Conservation (phyloP, 1,140 invertebrate genomes). For the Brachionus rubens region DNA sequence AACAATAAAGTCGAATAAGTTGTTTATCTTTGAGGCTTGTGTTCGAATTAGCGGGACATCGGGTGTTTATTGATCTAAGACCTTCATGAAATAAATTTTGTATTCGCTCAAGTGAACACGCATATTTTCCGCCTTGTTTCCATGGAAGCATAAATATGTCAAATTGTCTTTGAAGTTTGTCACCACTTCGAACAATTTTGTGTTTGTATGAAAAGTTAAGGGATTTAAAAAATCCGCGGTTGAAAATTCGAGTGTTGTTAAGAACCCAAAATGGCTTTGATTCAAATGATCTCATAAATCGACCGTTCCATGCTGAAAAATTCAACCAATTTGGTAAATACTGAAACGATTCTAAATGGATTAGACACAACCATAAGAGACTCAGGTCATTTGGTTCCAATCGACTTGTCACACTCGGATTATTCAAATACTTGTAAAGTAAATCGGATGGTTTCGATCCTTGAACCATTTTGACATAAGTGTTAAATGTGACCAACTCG, state of each 20-base stretch:
- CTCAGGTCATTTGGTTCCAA: conserved; percentile 29
- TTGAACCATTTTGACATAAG: background rate
- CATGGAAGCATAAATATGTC: conserved; percentile 32
- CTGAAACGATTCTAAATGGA: conserved; percentile 22
- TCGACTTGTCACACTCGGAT: background rate
- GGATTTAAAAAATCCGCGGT: background rate
- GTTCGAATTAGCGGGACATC: conserved; percentile 3
- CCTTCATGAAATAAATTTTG: conserved; percentile 42
- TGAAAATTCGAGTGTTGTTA: background rate
- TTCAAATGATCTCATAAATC: background rate
- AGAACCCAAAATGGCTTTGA: conserved; percentile 8
- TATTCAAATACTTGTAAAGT: background rate
- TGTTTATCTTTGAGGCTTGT: background rate
- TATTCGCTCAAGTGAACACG: conserved; percentile 23
- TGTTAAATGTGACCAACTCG: background rate
- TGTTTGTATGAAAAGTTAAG: background rate
- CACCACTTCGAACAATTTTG: background rate
- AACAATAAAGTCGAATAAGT: conserved; percentile 3
- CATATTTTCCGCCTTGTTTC: conserved; percentile 1
- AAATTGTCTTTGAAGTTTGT: background rate
- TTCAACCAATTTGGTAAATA: conserved; percentile 20
- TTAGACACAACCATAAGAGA: conserved; percentile 1
- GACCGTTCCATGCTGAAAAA: background rate
- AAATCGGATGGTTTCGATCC: background rate
- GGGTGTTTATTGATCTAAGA: conserved; percentile 27